Base-by-base conservation (phyloP, 2,113 vertebrate genomes). In the Neotoma lepida region DNA sequence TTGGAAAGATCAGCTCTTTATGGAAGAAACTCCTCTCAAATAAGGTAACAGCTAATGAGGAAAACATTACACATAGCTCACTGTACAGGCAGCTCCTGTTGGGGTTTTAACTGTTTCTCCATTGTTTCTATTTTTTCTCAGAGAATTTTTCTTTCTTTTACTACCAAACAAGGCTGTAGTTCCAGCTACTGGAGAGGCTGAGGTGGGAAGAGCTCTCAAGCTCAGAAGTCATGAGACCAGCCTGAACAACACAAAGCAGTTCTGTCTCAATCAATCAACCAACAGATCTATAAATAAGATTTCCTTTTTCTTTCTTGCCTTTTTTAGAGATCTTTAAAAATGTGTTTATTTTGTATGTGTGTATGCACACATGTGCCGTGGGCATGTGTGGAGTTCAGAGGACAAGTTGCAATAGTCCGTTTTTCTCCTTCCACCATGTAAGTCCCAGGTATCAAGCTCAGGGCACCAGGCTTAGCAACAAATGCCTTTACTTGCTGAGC, bases 21-120 rank as follows among this genome's bases (percentile, higher is more conserved):
- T 96, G 24, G 84, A 85, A 91, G 94, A 91, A 94, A 93, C 93
- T 77, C 66, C 86, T 94, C 80, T 28, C 17, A 78, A 95, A 78
- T 95, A 91, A 96, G 96, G 97, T 93, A 76, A 94, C 96, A 97
- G 80, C 41, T 76, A 91, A 95, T 76, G 46, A 95, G 89, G 91
- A 97, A 94, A 93, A 49, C 35, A 77, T 96, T 35, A 68, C 91
- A 58, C 28, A 30, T 93, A 95, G 88, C 56, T 95, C 22, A 41
- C 56, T 63, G 80, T 41, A 30, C 73, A 88, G 41, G 87, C 44
- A n/a, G 9, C 86, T 71, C 68, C 6, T 73, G 18, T 15, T 71
- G 66, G 66, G 73, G 33, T 39, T 94, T 56, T 85, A 61, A 44
- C 89, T 61, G 1, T 80, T 89, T 44, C 63, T 64, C 70, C 26